Evolutionary conservation across 2,888 invertebrate genomes (phyloP).

Genomic region (Sphaerolaimus hirsutus): DNA sequence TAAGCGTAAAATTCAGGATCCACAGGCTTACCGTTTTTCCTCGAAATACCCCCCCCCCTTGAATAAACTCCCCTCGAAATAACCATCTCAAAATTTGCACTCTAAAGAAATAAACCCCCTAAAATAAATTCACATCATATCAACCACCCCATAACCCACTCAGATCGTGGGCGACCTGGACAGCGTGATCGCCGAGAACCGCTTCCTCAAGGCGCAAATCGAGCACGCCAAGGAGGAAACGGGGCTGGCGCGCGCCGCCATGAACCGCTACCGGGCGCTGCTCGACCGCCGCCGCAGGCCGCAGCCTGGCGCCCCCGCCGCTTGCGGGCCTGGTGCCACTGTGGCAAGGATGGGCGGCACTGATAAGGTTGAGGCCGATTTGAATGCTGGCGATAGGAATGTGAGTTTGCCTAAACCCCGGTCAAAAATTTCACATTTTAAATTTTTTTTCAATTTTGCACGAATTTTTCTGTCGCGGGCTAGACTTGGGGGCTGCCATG

Average conservation of each 20-base stretch:
- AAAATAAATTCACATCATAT: no score
- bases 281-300: neutral
- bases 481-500: no score
- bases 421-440: no score
- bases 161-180: constrained; percentile 14
- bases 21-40: constrained; percentile 34
- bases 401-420: no score
- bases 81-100: no score
- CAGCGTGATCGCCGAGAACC: constrained; percentile 13
- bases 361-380: neutral
- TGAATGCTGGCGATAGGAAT: no score
- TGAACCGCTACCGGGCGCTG: constrained; percentile 38
- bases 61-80: no score
- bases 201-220: constrained; percentile 46
- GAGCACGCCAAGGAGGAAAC: constrained; percentile 55
- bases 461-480: no score
- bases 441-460: no score
- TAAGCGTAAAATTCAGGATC: constrained; percentile 57
- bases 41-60: neutral
- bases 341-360: neutral
- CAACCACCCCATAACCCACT: no score
- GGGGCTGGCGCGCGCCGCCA: constrained; percentile 42
- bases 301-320: neutral
- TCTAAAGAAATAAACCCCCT: no score
- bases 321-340: neutral